phyloP scores from a whole-genome alignment of 2,888 invertebrate species.

The Zele albiditarsus region DNA sequence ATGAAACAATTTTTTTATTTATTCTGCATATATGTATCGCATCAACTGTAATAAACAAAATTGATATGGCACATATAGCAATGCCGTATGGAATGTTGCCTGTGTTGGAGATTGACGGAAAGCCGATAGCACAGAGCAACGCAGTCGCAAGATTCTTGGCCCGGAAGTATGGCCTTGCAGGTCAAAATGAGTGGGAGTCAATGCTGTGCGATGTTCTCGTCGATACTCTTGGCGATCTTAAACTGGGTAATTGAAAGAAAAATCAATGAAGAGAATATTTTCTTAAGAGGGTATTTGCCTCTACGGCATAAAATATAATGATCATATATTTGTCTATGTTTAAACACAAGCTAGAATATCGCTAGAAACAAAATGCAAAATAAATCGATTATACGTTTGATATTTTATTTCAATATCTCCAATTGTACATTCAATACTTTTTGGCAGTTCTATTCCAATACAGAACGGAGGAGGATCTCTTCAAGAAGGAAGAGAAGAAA shows the following conservation, averaged over 20 bases:
- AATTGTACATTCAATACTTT: conserved; percentile 7
- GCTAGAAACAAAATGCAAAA: too few species aligned
- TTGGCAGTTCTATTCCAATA: conserved; percentile 73
- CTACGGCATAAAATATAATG: too few species aligned
- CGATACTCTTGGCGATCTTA: conserved; percentile 75
- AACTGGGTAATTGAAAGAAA: conserved; percentile 71
- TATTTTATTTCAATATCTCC: background rate
- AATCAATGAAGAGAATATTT: background rate
- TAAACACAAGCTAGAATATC: too few species aligned
- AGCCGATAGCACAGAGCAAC: conserved; percentile 75
- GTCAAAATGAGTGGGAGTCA: conserved; percentile 76
- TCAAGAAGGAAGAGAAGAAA: conserved; percentile 75
- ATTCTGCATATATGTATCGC: conserved; percentile 6
- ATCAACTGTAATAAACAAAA: background rate
- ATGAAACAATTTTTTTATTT: background rate
- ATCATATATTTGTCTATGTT: too few species aligned
- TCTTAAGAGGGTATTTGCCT: too few species aligned
- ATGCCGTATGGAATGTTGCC: conserved; percentile 77
- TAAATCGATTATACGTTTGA: too few species aligned
- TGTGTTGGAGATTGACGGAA: conserved; percentile 77
- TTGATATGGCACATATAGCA: conserved; percentile 63
- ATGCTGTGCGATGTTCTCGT: conserved; percentile 76
- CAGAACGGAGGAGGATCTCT: conserved; percentile 75
- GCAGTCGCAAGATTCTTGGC: conserved; percentile 77
- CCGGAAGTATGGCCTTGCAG: conserved; percentile 74